Percentiles rank a stretch among this genome's conserved stretches.
Conservation (phyloP, 2,113 vertebrate genomes). For the Mormoops blainvillei region DNA sequence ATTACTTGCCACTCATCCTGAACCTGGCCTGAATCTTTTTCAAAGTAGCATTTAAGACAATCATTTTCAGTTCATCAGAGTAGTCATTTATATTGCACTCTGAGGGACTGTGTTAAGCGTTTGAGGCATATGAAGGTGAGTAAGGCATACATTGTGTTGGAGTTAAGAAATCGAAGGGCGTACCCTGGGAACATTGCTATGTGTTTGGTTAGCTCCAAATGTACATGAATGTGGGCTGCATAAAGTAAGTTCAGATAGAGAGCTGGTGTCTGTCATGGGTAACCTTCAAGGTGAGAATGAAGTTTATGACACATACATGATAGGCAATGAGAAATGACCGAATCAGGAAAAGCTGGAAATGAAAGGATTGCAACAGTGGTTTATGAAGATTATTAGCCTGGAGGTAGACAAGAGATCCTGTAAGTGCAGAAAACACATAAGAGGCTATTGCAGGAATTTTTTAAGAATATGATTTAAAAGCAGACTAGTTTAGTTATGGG, state of each 20-base stretch:
- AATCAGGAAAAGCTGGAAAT: neutral
- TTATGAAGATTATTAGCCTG: neutral
- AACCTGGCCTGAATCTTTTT: neutral
- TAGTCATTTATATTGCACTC: neutral
- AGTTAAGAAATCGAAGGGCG: neutral
- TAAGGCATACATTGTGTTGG: neutral
- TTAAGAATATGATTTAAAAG: neutral
- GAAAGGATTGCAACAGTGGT: neutral
- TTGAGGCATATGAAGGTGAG: neutral
- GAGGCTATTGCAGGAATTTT: neutral
- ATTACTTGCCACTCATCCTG: neutral
- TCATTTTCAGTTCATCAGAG: neutral
- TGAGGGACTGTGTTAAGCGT: neutral
- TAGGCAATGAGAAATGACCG: neutral
- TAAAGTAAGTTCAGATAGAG: neutral
- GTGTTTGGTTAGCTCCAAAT: neutral
- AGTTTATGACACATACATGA: neutral
- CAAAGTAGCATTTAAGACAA: neutral
- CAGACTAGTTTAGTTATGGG: neutral
- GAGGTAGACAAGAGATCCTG: neutral
- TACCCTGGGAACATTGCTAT: too few species aligned
- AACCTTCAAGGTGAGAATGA: neutral
- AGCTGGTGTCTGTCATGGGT: neutral
- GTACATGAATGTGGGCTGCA: neutral
- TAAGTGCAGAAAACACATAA: neutral